Evolutionary conservation across 1,140 invertebrate species (phyloP), one percentile per base, ranked within the genome.

Genomic region (Patella vulgata): DNA sequence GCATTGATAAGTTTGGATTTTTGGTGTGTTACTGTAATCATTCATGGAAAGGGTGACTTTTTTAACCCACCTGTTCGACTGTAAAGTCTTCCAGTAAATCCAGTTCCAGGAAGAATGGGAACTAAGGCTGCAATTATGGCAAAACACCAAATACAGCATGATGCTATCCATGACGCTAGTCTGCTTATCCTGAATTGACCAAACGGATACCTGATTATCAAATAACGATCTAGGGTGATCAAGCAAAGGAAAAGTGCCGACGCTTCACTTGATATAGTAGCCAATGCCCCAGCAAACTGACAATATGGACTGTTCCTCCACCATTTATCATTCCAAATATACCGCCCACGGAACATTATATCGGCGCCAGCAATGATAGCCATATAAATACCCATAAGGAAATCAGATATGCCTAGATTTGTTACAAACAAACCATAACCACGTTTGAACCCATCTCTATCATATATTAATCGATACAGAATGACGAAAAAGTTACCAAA

Each of bases 381-480:
- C 39, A 82, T 30, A 48, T 80, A 82, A 0, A 80, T 40, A 3
- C 80, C 80, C 80, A 82, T 82, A 2, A 80, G 52, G 31, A 80
- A 65, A 43, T 82, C 80, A 8, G 78, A 68, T 1, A 74, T 12
- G 14, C 62, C 67, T 12, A 82, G 55, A 63, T 76, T 79, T n/a
- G 65, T 59, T 11, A 79, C 67, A 51, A 79, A 71, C 19, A 72
- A 46, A 19, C 64, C 66, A 63, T 71, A 60, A 19, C 68, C 63
- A 40, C 62, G 68, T 9, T 57, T 53, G 12, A 65, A 47, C 30
- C 9, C 23, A 6, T 12, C 23, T 27, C 23, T 33, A 17, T 54
- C 25, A 23, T 52, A 46, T 12, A 63, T 5, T 12, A 70, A 2
- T 23, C 72, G 59, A 31, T 63, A 74, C 1, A 66, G 14, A 2